Evolutionary conservation across 2,888 invertebrate species (phyloP).

Genomic region (Macropis europaea): DNA sequence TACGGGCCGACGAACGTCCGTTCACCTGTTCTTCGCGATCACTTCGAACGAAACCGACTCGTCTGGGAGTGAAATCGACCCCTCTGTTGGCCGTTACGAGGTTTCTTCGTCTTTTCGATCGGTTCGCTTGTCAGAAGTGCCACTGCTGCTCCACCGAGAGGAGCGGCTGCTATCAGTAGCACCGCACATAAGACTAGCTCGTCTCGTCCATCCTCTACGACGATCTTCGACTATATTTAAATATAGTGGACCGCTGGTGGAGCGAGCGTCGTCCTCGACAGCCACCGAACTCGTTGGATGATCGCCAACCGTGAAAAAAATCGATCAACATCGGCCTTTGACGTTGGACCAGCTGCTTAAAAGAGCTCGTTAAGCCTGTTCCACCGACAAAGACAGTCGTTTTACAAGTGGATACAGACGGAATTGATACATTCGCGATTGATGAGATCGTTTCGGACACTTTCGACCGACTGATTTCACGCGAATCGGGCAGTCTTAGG

Average conservation of each 20-base stretch:
- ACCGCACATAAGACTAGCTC: constrained; percentile 51
- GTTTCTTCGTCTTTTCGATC: constrained; percentile 31
- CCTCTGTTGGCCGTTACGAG: constrained; percentile 19
- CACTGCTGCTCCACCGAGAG: constrained; percentile 49
- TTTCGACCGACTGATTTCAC: not conserved
- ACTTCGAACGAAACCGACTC: constrained; percentile 31
- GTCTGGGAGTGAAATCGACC: constrained; percentile 31
- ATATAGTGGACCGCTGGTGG: constrained; percentile 58
- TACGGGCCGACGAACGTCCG: constrained; percentile 19
- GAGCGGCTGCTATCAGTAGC: constrained; percentile 49
- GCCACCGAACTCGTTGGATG: constrained; percentile 56
- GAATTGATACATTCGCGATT: not conserved
- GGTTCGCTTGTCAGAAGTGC: constrained; percentile 42
- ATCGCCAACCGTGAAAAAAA: constrained; percentile 51
- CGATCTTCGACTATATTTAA: constrained; percentile 63
- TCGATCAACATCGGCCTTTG: constrained; percentile 44
- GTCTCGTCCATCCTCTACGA: constrained; percentile 51
- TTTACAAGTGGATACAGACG: not conserved
- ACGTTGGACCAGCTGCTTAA: not conserved
- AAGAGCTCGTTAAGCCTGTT: not conserved
- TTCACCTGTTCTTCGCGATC: constrained; percentile 2
- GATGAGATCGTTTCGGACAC: not conserved
- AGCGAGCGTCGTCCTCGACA: constrained; percentile 56
- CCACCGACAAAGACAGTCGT: not conserved
- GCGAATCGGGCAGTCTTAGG: not conserved